Evolutionary conservation across 2,888 invertebrate genomes (phyloP).

Genomic region (Hipparchia semele): DNA sequence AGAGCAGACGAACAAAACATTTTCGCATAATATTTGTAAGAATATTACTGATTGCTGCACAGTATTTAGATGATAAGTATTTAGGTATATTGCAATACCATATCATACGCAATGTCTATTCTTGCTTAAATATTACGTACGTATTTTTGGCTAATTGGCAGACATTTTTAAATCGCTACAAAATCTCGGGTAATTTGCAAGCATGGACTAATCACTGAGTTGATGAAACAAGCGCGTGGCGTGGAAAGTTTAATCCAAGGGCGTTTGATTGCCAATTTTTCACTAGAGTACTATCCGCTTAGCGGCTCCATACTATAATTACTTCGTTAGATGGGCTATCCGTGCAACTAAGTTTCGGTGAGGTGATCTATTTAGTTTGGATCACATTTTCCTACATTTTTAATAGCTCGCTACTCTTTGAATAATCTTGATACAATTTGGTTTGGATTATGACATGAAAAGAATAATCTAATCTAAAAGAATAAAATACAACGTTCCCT

Average conservation of each 20-base stretch:
- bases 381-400: background rate
- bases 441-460: too few species aligned
- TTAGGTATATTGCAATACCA: background rate
- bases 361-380: background rate
- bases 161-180: background rate
- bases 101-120: background rate
- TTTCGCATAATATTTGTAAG: background rate
- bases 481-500: too few species aligned
- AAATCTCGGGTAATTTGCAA: constrained; percentile 7
- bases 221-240: constrained; percentile 28
- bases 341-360: constrained; percentile 26
- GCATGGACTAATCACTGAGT: constrained; percentile 9
- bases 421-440: too few species aligned
- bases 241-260: constrained; percentile 28
- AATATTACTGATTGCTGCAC: background rate
- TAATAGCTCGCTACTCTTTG: background rate
- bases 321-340: constrained; percentile 30
- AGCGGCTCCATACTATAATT: constrained; percentile 34
- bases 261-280: constrained; percentile 44
- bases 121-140: background rate
- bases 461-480: too few species aligned
- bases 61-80: background rate
- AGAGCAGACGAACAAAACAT: too few species aligned
- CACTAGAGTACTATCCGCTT: constrained; percentile 34
- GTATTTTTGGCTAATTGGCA: background rate